Evolutionary conservation across 2,888 invertebrate genomes (phyloP), one percentile per base, ranked within the genome.

Genomic region (Dicyrtomina minuta): DNA sequence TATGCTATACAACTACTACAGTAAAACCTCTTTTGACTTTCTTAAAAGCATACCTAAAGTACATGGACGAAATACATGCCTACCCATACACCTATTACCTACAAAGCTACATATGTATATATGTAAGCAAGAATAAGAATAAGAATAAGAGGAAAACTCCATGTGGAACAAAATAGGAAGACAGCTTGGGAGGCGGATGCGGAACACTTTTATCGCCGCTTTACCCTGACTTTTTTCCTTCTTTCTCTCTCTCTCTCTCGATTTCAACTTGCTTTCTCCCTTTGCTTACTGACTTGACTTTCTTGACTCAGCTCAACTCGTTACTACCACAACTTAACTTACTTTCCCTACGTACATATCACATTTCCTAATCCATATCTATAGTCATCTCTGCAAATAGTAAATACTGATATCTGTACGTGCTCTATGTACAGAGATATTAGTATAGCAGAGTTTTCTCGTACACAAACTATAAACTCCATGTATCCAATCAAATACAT

Each of bases 161-260:
- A 5, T 33, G 33, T 33, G 33, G 33, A 33, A 33, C 10, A 46
- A 46, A 46, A 46, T n/a, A 46, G 46, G 20, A 46, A 56, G 56
- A 24, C 24, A 24, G n/a, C 24, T 27, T 27, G 27, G 27, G n/a
- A 27, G 26, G 17, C 15, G 17, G 15, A 24, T 27, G 22, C 26
- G 27, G 22, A 44, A 64, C 64, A 51, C 51, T 64, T 64, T 64
- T 64, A 64, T 64, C 64, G 64, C 41, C 64, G 53, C 64, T 64
- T 58, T 62, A 26, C 62, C 26, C 62, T 44, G 33, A 64, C 64
- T 33, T 46, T 33, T 53, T n/a, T 41, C 8, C 20, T 55, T 24
- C 22, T 15, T 12, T 49, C 20, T 24, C 26, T 55, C n/a, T n/a
- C n/a, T n/a, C n/a, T 26, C 64, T 51, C 33, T n/a, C 64, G 26